Evolutionary conservation across 2,113 vertebrate genomes (phyloP), one percentile per base, ranked within the genome.

Genomic region (Callionymus lyra): DNA sequence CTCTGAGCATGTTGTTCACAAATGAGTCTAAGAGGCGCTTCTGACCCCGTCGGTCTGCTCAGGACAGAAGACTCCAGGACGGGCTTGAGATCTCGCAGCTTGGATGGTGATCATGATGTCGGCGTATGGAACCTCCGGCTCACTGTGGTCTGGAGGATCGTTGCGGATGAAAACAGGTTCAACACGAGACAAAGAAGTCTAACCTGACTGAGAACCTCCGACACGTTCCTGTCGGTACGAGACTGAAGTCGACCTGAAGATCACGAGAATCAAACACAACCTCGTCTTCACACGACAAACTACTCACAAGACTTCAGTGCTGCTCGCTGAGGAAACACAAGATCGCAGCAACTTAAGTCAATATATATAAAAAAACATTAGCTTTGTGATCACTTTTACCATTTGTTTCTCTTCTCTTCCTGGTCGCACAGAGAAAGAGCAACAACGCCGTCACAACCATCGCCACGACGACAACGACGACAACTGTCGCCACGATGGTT

Each of bases 111-210:
- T 87, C 58, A 85, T 74, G 27, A 86, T 87, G 59, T 87, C 86
- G 37, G 86, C 86, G 35, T 87, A 87, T 13, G 85, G 80, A 36
- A 87, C 84, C 53, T 87, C 86, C n/a, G 72, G 70, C 53, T 83
- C 80, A 14, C 77, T 81, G 50, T n/a, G n/a, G n/a, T n/a, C n/a
- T n/a, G n/a, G n/a, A n/a, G n/a, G n/a, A n/a, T n/a, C n/a, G n/a
- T n/a, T n/a, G n/a, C n/a, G n/a, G n/a, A n/a, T n/a, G n/a, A n/a
- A n/a, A n/a, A n/a, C n/a, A n/a, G n/a, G n/a, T n/a, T n/a, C n/a
- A n/a, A n/a, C n/a, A n/a, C n/a, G n/a, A n/a, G n/a, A n/a, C n/a
- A n/a, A n/a, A n/a, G n/a, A n/a, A n/a, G n/a, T n/a, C n/a, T 66
- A 49, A 82, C 81, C 82, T 44, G 68, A 37, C 46, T 58, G 44